Percentiles rank a stretch among this genome's conserved stretches.
These are phyloP conservation scores for Melierax canorus DNA, from an alignment of 2,113 vertebrate genomes.

Conservation along the genomic window DNA sequence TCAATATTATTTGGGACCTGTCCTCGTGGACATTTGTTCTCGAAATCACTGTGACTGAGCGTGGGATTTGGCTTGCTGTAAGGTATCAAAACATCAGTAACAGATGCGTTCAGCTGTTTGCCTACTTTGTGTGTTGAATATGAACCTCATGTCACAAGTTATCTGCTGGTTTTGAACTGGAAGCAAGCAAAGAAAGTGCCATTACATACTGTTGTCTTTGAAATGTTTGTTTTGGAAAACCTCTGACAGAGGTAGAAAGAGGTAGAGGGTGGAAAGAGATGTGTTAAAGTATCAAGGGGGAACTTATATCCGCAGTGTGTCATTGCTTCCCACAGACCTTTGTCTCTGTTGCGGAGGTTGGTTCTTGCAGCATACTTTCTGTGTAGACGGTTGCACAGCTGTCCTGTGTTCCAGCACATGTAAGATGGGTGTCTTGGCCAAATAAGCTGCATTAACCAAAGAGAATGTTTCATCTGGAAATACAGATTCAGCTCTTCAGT, in stretches of 20 bases:
- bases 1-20: not conserved
- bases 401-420: not conserved
- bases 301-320: not conserved
- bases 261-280: not conserved
- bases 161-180: not conserved
- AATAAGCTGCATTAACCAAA: not conserved
- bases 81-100: not conserved
- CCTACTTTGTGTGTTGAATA: not conserved
- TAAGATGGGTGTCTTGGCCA: not conserved
- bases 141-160: not conserved
- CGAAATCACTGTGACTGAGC: not conserved
- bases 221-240: not conserved
- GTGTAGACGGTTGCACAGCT: not conserved
- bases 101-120: slow-evolving; percentile 41
- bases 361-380: not conserved
- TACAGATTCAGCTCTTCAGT: not conserved
- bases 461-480: not conserved
- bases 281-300: not conserved
- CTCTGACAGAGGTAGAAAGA: not conserved
- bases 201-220: not conserved
- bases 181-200: not conserved
- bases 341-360: not conserved
- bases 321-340: not conserved
- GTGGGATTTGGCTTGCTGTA: not conserved
- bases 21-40: not conserved